These are phyloP conservation scores for Drosophila tristis DNA, from an alignment of 1,140 invertebrate genomes.

Conservation along the genomic window DNA sequence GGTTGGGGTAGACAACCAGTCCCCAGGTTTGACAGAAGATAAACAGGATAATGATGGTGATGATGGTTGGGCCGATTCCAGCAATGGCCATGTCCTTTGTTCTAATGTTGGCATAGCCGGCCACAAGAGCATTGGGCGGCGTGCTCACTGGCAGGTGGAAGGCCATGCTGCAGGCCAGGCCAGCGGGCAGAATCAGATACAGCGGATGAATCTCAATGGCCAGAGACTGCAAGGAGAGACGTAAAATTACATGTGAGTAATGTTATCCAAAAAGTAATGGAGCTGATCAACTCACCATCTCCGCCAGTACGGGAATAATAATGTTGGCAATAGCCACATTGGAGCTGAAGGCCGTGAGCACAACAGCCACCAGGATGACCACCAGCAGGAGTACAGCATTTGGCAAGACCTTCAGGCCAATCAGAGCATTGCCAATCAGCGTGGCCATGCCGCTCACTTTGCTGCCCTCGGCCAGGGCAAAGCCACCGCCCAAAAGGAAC, in stretches of 20 bases:
- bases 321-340: conserved; percentile 94
- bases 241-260: background rate
- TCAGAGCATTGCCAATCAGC: conserved; percentile 89
- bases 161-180: conserved; percentile 91
- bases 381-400: conserved; percentile 86
- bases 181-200: conserved; percentile 94
- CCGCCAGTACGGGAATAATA: conserved; percentile 91
- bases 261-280: background rate
- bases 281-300: conserved; percentile 86
- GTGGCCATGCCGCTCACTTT: conserved; percentile 90
- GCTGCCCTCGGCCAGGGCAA: conserved; percentile 93
- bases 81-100: conserved; percentile 91
- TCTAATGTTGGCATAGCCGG: conserved; percentile 90
- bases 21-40: conserved; percentile 89
- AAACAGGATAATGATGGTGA: conserved; percentile 89
- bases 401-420: conserved; percentile 85
- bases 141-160: conserved; percentile 89
- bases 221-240: conserved; percentile 82
- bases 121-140: conserved; percentile 97
- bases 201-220: conserved; percentile 91
- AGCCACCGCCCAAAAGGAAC: conserved; percentile 92
- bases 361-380: conserved; percentile 85
- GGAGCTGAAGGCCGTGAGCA: conserved; percentile 92
- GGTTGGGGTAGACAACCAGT: conserved; percentile 85
- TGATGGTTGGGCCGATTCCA: conserved; percentile 91